Evolutionary conservation across 1,140 invertebrate species (phyloP), one percentile per base, ranked within the genome.

Genomic region (Metaphire vulgaris): DNA sequence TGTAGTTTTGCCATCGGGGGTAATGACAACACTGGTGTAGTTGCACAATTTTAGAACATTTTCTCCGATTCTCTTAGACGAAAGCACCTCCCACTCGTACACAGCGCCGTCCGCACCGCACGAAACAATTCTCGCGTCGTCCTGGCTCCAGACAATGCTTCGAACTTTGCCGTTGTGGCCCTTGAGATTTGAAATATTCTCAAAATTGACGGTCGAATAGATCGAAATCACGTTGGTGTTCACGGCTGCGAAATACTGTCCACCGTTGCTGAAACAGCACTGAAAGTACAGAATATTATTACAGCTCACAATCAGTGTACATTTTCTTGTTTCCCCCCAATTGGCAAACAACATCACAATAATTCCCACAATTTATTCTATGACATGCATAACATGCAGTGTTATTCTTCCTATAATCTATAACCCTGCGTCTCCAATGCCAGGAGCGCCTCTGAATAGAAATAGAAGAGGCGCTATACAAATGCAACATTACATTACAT

Each of bases 81-180:
- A 90, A 66, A 85, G 28, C 31, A 56, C 72, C 33, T 93, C 91
- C 94, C 94, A 97, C 84, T 95, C 92, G 83, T 96, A 97, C 33
- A 96, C 90, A 1, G 93, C 92, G 1, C 94, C 95, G 82, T 96
- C 94, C 1, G 88, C 88, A 0, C 93, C 94, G 83, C 92, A 92
- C 0, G 92, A 92, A 2, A 93, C 89, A 16, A 96, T 81, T 78
- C 89, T 91, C 68, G 89, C 88, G 84, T 96, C 93, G 79, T 90
- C 90, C 21, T 88, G 85, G 0, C 91, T 90, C 93, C 94, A 97
- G 1, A 90, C 88, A n/a, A 96, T 83, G 56, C 83, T 81, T 29
- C 79, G 80, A 1, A 92, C 90, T 81, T 88, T 89, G 79, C 90
- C 90, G 77, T 90, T 92, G 81, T 95, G 92, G 14, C 92, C 93